Conservation (phyloP, 2,888 invertebrate genomes). For the Laspeyria flexula region DNA sequence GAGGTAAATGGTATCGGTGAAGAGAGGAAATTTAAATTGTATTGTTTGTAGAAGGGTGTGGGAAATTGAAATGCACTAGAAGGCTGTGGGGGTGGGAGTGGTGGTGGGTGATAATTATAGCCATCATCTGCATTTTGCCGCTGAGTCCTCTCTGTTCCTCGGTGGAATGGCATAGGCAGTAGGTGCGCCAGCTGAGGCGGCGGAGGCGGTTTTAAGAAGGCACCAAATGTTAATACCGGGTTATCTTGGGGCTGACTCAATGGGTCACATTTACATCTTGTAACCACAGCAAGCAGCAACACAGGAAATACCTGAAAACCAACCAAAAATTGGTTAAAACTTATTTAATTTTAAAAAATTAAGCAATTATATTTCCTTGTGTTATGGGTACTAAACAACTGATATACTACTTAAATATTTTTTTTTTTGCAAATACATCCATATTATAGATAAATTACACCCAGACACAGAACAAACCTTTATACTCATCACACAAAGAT, state of each 20-base stretch:
- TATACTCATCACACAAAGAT: no score
- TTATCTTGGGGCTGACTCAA: no score
- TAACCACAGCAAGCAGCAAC: conserved; percentile 60
- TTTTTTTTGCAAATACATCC: no score
- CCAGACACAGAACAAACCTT: no score
- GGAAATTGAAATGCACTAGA: conserved; percentile 74
- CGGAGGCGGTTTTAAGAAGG: conserved; percentile 77
- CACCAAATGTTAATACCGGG: conserved; percentile 66
- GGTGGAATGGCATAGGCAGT: conserved; percentile 74
- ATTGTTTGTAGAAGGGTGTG: conserved; percentile 79
- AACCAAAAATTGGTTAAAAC: neutral
- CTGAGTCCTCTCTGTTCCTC: conserved; percentile 63
- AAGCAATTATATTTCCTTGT: no score
- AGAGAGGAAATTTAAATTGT: conserved; percentile 79
- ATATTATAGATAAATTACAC: no score
- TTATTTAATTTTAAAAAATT: no score
- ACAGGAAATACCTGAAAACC: conserved; percentile 72
- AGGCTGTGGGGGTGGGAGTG: conserved; percentile 58
- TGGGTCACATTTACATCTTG: conserved; percentile 66
- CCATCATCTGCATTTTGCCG: conserved; percentile 67
- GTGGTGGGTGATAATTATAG: conserved; percentile 68
- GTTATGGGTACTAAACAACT: no score
- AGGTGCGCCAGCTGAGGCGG: conserved; percentile 67
- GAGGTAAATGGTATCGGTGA: conserved; percentile 76
- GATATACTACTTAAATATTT: no score